These are phyloP conservation scores for Nematopogon swammerdamellus DNA, from an alignment of 2,888 invertebrate species.

Conservation along the genomic window DNA sequence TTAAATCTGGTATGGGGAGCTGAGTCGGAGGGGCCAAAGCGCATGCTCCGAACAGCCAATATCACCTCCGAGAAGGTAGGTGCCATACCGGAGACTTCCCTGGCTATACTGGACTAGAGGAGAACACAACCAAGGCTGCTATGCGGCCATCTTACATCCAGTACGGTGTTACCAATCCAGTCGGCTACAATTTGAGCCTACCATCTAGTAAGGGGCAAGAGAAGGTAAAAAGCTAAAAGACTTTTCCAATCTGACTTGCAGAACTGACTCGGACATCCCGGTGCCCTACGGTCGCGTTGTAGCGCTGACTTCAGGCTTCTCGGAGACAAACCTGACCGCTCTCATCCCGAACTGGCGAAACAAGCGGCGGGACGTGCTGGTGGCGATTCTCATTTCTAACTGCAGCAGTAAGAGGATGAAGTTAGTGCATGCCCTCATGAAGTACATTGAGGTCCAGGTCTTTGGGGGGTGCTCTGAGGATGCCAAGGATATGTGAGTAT, in stretches of 20 bases:
- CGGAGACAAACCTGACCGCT: background rate
- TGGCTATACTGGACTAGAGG: no score
- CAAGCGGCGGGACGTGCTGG: conserved; percentile 29
- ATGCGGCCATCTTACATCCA: no score
- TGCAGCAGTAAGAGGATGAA: conserved; percentile 41
- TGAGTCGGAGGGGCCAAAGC: no score
- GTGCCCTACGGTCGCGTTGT: conserved; percentile 51
- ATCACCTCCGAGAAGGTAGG: no score
- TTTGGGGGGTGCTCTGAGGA: conserved; percentile 32
- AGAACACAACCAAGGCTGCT: no score
- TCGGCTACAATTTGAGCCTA: no score
- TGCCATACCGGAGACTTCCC: no score
- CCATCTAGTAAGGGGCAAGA: no score
- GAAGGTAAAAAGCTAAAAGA: no score
- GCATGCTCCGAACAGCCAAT: no score
- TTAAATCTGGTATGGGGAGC: no score
- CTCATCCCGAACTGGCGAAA: conserved; percentile 12
- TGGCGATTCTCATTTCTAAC: conserved; percentile 47
- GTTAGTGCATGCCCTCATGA: conserved; percentile 46
- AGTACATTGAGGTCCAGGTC: conserved; percentile 48
- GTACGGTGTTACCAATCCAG: no score
- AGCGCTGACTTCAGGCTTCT: conserved; percentile 4
- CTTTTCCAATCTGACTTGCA: conserved; percentile 14
- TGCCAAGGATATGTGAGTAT: conserved; percentile 10
- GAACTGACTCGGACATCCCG: conserved; percentile 50